Percentiles rank a stretch among this genome's conserved stretches.
These are phyloP conservation scores for Nipponia nippon DNA, from an alignment of 2,113 vertebrate genomes.

Conservation along the genomic window DNA sequence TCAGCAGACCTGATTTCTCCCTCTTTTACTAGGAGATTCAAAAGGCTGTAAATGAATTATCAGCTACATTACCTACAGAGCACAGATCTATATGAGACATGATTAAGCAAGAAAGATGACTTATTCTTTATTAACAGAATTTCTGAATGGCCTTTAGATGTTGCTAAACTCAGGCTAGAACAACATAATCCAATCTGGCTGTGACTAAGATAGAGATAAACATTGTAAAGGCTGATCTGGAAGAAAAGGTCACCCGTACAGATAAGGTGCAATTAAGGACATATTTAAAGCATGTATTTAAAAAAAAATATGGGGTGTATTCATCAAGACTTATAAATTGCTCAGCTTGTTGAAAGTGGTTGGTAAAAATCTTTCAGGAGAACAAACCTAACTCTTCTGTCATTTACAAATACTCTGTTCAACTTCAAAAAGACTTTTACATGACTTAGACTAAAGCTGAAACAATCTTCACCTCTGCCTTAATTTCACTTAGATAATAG, in stretches of 20 bases:
- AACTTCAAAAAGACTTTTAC: not conserved
- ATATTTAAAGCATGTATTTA: not conserved
- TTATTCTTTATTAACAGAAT: not conserved
- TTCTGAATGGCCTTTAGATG: not conserved
- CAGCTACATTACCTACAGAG: not conserved
- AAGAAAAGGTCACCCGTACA: not conserved
- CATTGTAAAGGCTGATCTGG: not conserved
- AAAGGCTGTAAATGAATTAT: not conserved
- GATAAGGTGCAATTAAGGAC: not conserved
- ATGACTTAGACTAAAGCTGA: not conserved
- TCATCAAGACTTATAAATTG: not conserved
- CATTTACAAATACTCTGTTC: not conserved
- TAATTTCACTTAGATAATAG: not conserved
- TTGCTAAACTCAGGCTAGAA: not conserved
- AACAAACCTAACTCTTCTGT: not conserved
- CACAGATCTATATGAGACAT: not conserved
- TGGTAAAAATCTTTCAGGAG: not conserved
- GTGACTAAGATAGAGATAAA: not conserved
- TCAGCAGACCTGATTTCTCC: not conserved
- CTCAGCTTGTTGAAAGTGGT: not conserved
- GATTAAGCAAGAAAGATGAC: not conserved
- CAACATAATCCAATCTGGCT: not conserved
- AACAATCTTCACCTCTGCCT: not conserved
- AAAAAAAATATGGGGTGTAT: not conserved
- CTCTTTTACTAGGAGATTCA: not conserved